A percentile compares a stretch with the other conserved stretches of the same genome.
Conservation (phyloP, 2,797 vertebrate genomes). For the Rhynchotus rufescens region DNA sequence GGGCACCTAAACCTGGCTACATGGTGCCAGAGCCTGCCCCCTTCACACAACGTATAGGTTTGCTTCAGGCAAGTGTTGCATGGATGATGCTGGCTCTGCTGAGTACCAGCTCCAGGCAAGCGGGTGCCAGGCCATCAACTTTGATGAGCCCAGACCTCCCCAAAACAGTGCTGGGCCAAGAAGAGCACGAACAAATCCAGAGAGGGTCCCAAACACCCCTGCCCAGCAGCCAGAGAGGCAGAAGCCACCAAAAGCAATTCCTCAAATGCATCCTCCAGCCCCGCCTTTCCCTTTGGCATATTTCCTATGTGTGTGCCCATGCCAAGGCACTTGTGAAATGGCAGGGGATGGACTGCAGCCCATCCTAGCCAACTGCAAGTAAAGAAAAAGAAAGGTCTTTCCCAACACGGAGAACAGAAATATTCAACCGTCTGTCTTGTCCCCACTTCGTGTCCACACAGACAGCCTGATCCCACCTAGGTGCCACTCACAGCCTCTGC, state of each 20-base stretch:
- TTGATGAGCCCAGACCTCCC: not conserved
- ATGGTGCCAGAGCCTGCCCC: not conserved
- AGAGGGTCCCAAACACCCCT: not conserved
- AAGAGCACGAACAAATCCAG: not conserved
- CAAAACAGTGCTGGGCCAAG: not conserved
- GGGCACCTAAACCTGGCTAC: not conserved
- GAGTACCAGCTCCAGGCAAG: not conserved
- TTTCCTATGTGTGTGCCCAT: not conserved
- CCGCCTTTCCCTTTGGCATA: not conserved
- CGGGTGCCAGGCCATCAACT: not conserved
- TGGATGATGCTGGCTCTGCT: fast-evolving
- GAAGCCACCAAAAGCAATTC: not conserved
- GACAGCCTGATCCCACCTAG: not conserved
- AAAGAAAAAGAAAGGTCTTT: not conserved
- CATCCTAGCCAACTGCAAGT: not conserved
- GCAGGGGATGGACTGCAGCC: not conserved
- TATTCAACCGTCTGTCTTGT: too few species aligned
- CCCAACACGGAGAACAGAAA: not conserved
- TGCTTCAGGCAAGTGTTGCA: not conserved
- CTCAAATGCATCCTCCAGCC: not conserved
- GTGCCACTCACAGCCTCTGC: not conserved
- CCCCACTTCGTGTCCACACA: not conserved
- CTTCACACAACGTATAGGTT: not conserved
- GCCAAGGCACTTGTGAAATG: fast-evolving
- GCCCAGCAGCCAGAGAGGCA: not conserved